These are phyloP conservation scores for Drosophila kikkawai DNA, from an alignment of 1,140 invertebrate species.

Conservation along the genomic window DNA sequence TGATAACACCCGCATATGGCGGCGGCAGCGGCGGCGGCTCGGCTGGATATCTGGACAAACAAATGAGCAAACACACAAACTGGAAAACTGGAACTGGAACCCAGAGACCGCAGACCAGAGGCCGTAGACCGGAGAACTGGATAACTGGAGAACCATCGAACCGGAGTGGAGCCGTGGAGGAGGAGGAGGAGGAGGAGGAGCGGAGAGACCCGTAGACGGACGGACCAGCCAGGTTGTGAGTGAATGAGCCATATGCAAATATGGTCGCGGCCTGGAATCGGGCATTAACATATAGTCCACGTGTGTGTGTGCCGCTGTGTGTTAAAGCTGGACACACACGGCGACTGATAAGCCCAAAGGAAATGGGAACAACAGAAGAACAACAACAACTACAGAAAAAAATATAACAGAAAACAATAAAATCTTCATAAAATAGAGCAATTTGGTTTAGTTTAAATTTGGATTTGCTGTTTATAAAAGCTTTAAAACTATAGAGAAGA, in stretches of 20 bases:
- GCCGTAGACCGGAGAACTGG: not conserved
- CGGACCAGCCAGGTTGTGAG: slow-evolving; percentile 60
- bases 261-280: slow-evolving; percentile 66
- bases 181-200: slow-evolving; percentile 18
- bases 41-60: slow-evolving; percentile 75
- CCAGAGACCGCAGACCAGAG: slow-evolving; percentile 17
- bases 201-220: slow-evolving; percentile 32
- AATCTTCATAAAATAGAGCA: not conserved
- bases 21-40: slow-evolving; percentile 38
- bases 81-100: slow-evolving; percentile 27
- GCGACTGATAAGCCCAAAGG: slow-evolving; percentile 63
- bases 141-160: not conserved
- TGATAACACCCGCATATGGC: slow-evolving; percentile 80
- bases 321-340: slow-evolving; percentile 69
- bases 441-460: not conserved
- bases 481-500: not conserved
- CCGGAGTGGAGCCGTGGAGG: slow-evolving; percentile 7
- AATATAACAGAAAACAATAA: not conserved
- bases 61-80: slow-evolving; percentile 58
- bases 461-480: not conserved
- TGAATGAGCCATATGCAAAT: slow-evolving; percentile 83
- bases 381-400: not conserved
- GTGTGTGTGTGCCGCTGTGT: slow-evolving; percentile 25
- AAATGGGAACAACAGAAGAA: slow-evolving; percentile 60
- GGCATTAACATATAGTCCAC: slow-evolving; percentile 62